phyloP scores from a whole-genome alignment of 2,888 invertebrate genomes.

The Drosophila siamana region DNA sequence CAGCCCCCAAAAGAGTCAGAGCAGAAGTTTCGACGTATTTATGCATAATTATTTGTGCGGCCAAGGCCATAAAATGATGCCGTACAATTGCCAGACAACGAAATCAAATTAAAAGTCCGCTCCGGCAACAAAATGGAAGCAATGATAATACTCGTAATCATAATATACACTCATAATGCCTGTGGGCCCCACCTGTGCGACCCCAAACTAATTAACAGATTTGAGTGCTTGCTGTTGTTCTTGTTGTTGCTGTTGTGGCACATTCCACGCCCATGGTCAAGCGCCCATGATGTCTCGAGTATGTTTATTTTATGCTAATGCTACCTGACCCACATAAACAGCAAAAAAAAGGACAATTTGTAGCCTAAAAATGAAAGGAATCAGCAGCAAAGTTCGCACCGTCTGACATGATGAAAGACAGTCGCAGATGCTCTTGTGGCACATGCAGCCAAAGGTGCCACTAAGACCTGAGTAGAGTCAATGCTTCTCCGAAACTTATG shows the following conservation, averaged over 20 bases:
- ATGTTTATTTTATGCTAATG: conserved; percentile 69
- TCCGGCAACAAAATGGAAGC: background rate
- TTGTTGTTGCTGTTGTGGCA: conserved; percentile 9
- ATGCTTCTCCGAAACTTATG: too few species aligned
- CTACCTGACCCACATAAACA: conserved; percentile 52
- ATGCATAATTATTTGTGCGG: conserved; percentile 55
- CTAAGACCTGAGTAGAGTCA: too few species aligned
- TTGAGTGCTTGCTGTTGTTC: background rate
- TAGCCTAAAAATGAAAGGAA: background rate
- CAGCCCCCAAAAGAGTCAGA: conserved; percentile 38
- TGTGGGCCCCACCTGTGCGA: conserved; percentile 42
- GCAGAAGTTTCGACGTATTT: too few species aligned
- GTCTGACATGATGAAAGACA: background rate
- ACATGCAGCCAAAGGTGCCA: too few species aligned
- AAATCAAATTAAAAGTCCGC: conserved; percentile 39
- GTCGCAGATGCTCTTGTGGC: background rate
- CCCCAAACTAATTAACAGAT: conserved; percentile 45
- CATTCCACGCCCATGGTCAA: conserved; percentile 13
- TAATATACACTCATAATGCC: background rate
- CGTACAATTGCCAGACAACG: conserved; percentile 19
- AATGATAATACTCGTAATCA: conserved; percentile 28
- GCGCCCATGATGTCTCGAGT: conserved; percentile 18
- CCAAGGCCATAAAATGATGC: conserved; percentile 43
- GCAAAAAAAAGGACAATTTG: conserved; percentile 11
- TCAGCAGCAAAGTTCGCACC: background rate